These are phyloP conservation scores for Cecidostiba fungosa DNA, from an alignment of 2,888 invertebrate species.

Conservation along the genomic window DNA sequence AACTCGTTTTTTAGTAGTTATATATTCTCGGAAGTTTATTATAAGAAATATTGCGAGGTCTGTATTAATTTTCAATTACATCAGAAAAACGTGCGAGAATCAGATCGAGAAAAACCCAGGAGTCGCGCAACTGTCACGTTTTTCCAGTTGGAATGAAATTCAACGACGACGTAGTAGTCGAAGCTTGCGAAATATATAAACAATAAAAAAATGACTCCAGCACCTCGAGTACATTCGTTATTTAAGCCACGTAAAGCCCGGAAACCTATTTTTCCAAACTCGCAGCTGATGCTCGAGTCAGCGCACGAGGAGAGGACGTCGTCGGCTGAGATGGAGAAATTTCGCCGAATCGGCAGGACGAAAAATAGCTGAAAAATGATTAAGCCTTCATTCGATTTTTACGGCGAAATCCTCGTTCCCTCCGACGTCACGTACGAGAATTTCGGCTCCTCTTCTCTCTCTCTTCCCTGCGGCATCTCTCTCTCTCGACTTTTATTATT, in stretches of 20 bases:
- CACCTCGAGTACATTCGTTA: background rate
- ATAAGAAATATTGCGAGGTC: background rate
- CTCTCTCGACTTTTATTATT: conserved; percentile 30
- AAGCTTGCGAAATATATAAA: background rate
- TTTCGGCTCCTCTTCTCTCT: conserved; percentile 31
- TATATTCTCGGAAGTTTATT: too few species aligned
- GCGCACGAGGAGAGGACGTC: background rate
- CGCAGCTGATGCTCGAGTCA: background rate
- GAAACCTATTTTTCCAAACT: conserved; percentile 9
- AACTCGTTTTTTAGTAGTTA: too few species aligned
- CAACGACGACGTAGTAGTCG: background rate
- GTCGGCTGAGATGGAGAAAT: conserved; percentile 11
- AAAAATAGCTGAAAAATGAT: conserved; percentile 52
- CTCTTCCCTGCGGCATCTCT: conserved; percentile 33
- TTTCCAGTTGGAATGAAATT: background rate
- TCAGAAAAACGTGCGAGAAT: background rate
- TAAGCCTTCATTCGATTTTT: conserved; percentile 54
- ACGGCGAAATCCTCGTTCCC: conserved; percentile 9
- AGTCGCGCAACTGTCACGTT: background rate
- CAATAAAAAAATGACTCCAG: background rate
- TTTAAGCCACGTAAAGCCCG: background rate
- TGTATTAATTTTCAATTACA: background rate
- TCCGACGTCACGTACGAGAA: conserved; percentile 46
- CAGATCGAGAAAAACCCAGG: background rate
- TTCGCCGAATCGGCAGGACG: conserved; percentile 24